These are phyloP conservation scores for Theonella swinhoei DNA, from an alignment of 37 sponge, comb jelly and placozoan genomes.

Conservation along the genomic window DNA sequence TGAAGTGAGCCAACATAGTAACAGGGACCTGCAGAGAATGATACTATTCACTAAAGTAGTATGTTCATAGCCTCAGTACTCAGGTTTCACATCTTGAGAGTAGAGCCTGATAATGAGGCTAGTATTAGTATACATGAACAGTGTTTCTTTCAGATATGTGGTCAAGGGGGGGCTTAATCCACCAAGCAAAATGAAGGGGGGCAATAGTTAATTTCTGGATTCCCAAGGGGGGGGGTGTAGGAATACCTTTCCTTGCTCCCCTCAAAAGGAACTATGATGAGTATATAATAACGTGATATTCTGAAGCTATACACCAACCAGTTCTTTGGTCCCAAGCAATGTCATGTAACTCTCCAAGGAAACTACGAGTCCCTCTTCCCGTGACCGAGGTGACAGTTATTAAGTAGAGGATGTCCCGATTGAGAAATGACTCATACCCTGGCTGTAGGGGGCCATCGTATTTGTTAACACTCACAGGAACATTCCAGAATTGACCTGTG, in stretches of 20 bases:
- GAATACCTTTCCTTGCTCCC: too few species aligned
- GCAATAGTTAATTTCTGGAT: too few species aligned
- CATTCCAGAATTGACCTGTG: slow-evolving; percentile 87
- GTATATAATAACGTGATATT: too few species aligned
- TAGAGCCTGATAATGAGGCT: too few species aligned
- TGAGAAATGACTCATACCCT: background rate
- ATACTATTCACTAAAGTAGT: too few species aligned
- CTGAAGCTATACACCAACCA: background rate
- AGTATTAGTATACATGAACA: too few species aligned
- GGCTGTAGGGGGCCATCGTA: background rate
- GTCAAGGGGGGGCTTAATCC: too few species aligned
- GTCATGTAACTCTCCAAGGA: background rate
- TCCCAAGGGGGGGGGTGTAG: too few species aligned
- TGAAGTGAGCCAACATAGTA: background rate
- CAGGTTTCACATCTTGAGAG: too few species aligned
- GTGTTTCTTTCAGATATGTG: too few species aligned
- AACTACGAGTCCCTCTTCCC: background rate
- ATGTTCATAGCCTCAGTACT: background rate
- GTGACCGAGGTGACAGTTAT: background rate
- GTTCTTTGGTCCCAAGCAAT: background rate
- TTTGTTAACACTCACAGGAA: slow-evolving; percentile 41
- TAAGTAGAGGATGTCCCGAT: background rate
- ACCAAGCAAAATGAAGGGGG: too few species aligned
- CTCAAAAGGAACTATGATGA: too few species aligned
- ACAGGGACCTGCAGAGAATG: background rate